Base-by-base conservation (phyloP, 2,113 vertebrate genomes). In the Peromyscus polionotus region DNA sequence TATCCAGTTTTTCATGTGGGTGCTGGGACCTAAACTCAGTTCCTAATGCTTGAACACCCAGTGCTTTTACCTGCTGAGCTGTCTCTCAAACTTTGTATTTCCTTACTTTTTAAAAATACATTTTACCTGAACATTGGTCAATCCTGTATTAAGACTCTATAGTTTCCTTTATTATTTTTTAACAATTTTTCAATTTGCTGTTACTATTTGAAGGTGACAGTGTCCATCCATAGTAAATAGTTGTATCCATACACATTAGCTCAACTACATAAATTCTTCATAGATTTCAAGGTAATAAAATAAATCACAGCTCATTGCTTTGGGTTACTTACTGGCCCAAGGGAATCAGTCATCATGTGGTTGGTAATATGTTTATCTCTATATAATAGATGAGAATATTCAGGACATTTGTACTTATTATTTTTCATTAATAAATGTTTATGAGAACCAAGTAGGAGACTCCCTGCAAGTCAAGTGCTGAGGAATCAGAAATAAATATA, bases 401-500 rank as follows among this genome's bases (percentile, higher is more conserved):
- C 28, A 59, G 76, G 57, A 92, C 14, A 88, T 88, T 75, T 94
- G 42, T 42, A 81, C 90, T 72, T 68, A 92, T 80, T 31, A 72
- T 83, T 89, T 61, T 95, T 39, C 63, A 61, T n/a, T 91, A 31
- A 19, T 88, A 89, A 92, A 17, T 17, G 83, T 88, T 77, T 88
- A 57, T 96, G 72, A 92, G 63, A 95, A 61, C 14, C 33, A 83
- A 70, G 65, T 90, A 72, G 95, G 48, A 42, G 39, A 91, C 54
- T 51, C 73, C 9, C 79, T 81, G 45, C 75, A 45, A 80, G 33
- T 26, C 61, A 90, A n/a, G 31, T 9, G 28, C 61, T n/a, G 63
- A 88, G 57, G 77, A 85, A 95, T 83, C 20, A 93, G 88, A 95
- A 93, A 80, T 77, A 28, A 94, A 84, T 65, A 45, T 63, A 59